phyloP scores from a whole-genome alignment of 1,140 invertebrate species.

The Diplogasteroides magnus region DNA sequence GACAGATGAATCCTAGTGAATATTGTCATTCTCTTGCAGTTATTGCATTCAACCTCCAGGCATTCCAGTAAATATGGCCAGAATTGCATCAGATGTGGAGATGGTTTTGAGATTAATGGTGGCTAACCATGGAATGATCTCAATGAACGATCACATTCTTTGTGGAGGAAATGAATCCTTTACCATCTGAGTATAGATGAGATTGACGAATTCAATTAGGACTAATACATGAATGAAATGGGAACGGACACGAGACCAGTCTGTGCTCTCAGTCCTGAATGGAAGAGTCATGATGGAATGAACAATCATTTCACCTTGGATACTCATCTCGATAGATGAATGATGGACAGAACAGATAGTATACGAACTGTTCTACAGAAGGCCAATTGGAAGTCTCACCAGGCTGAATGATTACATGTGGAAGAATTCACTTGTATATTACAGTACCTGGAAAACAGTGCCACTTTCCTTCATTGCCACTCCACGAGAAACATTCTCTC shows the following conservation, averaged over 20 bases:
- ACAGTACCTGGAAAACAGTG: conserved; percentile 14
- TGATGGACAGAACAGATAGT: conserved; percentile 51
- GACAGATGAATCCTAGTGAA: conserved; percentile 44
- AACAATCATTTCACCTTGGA: conserved; percentile 25
- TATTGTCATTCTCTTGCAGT: too few species aligned
- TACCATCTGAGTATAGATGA: conserved; percentile 39
- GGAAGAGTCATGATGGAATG: background rate
- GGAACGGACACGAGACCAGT: conserved; percentile 39
- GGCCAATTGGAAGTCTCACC: conserved; percentile 29
- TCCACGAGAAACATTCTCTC: conserved; percentile 43
- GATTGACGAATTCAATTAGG: conserved; percentile 49
- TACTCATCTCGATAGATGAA: conserved; percentile 48
- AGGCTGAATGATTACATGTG: background rate
- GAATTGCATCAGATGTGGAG: conserved; percentile 26
- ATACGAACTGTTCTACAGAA: conserved; percentile 43
- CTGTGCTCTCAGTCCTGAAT: conserved; percentile 26
- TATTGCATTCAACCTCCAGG: too few species aligned
- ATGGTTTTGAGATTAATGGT: too few species aligned
- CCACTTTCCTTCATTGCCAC: conserved; percentile 29
- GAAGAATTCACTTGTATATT: background rate
- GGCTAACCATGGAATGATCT: too few species aligned
- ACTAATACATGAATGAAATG: conserved; percentile 41
- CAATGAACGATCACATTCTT: conserved; percentile 13
- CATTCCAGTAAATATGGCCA: conserved; percentile 45
- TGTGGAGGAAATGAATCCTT: background rate